phyloP scores from a whole-genome alignment of 2,113 vertebrate genomes.

The Abramis brama region DNA sequence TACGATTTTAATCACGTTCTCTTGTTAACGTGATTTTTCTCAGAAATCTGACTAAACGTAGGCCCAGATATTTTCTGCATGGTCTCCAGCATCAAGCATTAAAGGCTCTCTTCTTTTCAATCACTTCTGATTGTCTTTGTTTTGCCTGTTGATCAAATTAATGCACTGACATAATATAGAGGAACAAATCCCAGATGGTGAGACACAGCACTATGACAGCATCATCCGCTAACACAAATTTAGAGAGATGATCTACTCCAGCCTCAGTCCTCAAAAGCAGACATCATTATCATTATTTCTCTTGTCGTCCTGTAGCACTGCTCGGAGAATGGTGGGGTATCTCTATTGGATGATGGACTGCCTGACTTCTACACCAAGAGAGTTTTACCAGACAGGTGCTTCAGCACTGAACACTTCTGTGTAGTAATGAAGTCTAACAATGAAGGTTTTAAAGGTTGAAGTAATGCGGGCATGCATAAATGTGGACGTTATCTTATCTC shows the following conservation, averaged over 20 bases:
- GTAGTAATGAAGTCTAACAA: conserved; percentile 10
- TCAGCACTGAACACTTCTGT: not conserved
- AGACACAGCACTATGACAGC: not conserved
- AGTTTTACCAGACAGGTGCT: conserved; percentile 85
- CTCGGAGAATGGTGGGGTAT: conserved; percentile 83
- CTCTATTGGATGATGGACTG: conserved; percentile 84
- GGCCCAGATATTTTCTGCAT: conserved; percentile 19
- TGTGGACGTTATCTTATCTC: not conserved
- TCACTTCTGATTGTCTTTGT: conserved; percentile 27
- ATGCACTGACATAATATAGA: conserved; percentile 6
- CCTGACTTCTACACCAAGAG: conserved; percentile 89
- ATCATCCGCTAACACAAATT: not conserved
- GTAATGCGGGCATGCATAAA: not conserved
- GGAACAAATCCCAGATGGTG: conserved; percentile 17
- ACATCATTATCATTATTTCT: conserved; percentile 25
- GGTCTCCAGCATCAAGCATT: not conserved
- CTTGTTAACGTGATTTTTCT: not conserved
- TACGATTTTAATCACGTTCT: conserved; percentile 21
- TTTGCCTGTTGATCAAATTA: conserved; percentile 25
- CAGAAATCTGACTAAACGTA: conserved; percentile 4
- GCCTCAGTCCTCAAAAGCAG: not conserved
- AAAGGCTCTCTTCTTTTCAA: conserved; percentile 14
- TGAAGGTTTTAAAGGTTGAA: not conserved
- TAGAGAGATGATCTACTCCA: conserved; percentile 21
- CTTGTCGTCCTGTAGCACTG: conserved; percentile 63